A percentile compares a stretch with the other conserved stretches of the same genome.
Conservation (phyloP, 2,113 vertebrate species). For the Nothobranchius furzeri region DNA sequence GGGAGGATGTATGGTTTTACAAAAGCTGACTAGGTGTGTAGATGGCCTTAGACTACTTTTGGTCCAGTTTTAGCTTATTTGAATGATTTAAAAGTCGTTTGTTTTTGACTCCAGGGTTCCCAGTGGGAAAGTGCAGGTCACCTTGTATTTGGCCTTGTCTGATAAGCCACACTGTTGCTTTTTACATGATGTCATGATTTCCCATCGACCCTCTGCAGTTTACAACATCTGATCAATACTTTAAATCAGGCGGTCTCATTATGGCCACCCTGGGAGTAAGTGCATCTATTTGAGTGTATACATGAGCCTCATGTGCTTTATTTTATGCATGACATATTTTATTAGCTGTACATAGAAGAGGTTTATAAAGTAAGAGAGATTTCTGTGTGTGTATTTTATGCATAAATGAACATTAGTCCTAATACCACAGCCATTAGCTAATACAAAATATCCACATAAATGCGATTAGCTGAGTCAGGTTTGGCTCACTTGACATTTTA, state of each 20-base stretch:
- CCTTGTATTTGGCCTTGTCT: constrained; percentile 66
- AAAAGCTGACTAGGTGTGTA: too few species aligned
- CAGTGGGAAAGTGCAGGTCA: constrained; percentile 19
- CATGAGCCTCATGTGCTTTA: background rate
- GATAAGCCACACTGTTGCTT: constrained; percentile 72
- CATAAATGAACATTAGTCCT: background rate
- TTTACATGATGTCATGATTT: constrained; percentile 69
- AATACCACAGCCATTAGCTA: constrained; percentile 22
- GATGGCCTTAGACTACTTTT: too few species aligned
- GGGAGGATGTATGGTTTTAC: too few species aligned
- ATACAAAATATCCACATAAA: background rate
- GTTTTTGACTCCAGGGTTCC: too few species aligned
- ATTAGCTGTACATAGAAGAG: background rate
- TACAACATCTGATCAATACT: constrained; percentile 69
- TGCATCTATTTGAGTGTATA: constrained; percentile 23
- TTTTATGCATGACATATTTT: constrained; percentile 15
- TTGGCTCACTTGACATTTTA: constrained; percentile 58
- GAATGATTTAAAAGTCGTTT: too few species aligned
- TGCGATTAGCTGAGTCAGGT: constrained; percentile 26
- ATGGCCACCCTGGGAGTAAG: constrained; percentile 36
- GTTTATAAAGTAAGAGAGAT: constrained; percentile 4
- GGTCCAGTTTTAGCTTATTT: too few species aligned
- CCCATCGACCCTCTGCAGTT: constrained; percentile 57
- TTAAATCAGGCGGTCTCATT: constrained; percentile 65
- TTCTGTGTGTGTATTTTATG: background rate